Percentiles rank a stretch among this genome's conserved stretches.
Evolutionary conservation across 2,797 vertebrate genomes (phyloP).

Genomic region (Sebastes steindachneri): DNA sequence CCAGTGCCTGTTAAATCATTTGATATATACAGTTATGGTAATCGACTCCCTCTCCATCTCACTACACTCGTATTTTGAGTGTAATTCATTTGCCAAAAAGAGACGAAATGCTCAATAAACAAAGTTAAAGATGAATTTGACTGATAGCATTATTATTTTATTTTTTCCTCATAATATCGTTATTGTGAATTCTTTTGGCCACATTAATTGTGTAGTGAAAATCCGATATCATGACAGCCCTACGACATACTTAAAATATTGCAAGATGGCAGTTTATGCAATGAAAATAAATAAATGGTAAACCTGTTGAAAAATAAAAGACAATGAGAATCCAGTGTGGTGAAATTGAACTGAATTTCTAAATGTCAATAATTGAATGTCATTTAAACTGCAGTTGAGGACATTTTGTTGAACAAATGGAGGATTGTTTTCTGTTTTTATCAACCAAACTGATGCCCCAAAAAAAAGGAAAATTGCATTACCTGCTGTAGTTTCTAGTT

Average conservation of each 20-base stretch:
- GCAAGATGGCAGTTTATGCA: not conserved
- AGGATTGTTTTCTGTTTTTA: constrained; percentile 1
- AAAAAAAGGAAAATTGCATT: not conserved
- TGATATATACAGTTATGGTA: too few species aligned
- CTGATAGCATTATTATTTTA: too few species aligned
- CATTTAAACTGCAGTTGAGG: not conserved
- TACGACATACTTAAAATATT: not conserved
- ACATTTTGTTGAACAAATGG: not conserved
- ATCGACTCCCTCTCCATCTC: too few species aligned
- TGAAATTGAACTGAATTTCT: not conserved
- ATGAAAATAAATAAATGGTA: not conserved
- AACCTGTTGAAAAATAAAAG: not conserved
- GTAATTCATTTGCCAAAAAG: too few species aligned
- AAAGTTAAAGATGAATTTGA: too few species aligned
- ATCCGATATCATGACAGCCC: too few species aligned
- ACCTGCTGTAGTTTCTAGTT: not conserved
- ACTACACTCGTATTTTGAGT: too few species aligned
- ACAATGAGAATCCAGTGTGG: not conserved
- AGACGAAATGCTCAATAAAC: too few species aligned
- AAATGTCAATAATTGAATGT: not conserved
- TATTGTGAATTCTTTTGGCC: too few species aligned
- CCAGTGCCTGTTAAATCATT: too few species aligned
- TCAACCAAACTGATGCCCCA: not conserved
- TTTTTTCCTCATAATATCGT: too few species aligned
- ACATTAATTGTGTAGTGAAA: too few species aligned